Percentiles rank a stretch among this genome's conserved stretches.
These are phyloP conservation scores for Pteruthius melanotis DNA, from an alignment of 2,113 vertebrate species.

Conservation along the genomic window DNA sequence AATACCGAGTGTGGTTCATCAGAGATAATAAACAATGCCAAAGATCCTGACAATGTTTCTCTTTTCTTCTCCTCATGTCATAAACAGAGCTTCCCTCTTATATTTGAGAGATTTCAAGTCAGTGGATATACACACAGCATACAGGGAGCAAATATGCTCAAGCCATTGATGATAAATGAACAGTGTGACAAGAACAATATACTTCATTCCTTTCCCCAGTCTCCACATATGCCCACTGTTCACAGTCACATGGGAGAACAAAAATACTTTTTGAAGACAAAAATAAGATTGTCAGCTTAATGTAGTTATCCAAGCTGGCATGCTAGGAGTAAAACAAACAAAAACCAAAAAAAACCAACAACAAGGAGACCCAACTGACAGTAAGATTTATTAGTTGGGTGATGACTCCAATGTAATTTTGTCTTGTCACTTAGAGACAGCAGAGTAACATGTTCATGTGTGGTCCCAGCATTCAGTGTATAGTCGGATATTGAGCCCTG, in stretches of 20 bases:
- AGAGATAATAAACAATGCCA: not conserved
- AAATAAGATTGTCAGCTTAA: not conserved
- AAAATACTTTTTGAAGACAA: not conserved
- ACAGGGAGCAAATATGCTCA: not conserved
- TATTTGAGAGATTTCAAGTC: not conserved
- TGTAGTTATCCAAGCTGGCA: not conserved
- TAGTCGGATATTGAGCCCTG: not conserved
- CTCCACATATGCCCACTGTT: not conserved
- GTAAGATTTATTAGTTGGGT: not conserved
- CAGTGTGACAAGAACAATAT: not conserved
- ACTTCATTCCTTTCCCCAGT: not conserved
- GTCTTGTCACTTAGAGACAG: not conserved
- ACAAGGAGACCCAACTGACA: not conserved
- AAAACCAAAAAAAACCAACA: not conserved
- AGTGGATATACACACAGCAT: not conserved
- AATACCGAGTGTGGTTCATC: not conserved
- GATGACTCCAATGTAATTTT: slow-evolving; percentile 14
- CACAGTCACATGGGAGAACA: not conserved
- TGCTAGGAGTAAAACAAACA: not conserved
- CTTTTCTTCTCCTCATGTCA: not conserved
- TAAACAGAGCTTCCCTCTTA: not conserved
- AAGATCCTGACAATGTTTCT: not conserved
- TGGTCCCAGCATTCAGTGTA: slow-evolving; percentile 29
- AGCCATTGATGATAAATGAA: not conserved
- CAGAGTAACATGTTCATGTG: slow-evolving; percentile 20